Base-by-base conservation (phyloP, 23 tunicate species). In the Corella eumyota region DNA sequence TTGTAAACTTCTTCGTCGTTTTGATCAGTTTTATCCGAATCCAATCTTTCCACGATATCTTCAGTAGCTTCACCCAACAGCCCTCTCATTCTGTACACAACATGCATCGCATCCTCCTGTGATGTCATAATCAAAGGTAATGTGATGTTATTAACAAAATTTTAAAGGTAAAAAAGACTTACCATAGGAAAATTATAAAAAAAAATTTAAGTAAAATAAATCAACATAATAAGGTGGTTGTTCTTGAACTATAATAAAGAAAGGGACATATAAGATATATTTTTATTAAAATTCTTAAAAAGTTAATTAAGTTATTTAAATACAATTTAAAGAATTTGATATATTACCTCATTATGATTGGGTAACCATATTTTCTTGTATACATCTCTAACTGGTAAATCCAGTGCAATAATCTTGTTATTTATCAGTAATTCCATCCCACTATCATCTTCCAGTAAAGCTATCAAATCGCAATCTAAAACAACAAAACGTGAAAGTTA, bases 21-120 rank as follows among this genome's bases (percentile, higher is more conserved):
- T 29, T 90, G 77, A 61, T 92, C 76, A 31, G 80, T 76, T 60
- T 86, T 85, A 36, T 83, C 86, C 32, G 78, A 58, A 28, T 88
- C 96, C 6, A 81, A 64, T 55, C 76, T 60, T 36, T 92, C 93
- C 32, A 92, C 64, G 9, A 92, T 81, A 45, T 92, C 98, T 36
- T 92, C 98, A 0, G 98, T 92, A 25, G 98, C 98, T 71, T 92
- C 98, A 0, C 98, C 98, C 9, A 92, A 69, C 45, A 92, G 52
- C 35, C 98, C 98, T 34, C 98, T 67, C 98, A 92, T 92, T 32
- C 98, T 71, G 67, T 92, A 92, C 47, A 83, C 85, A 1, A 83
- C 86, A 45, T 90, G 75, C 98, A 92, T 92, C 7, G 98, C 85
- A 24, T 71, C 98, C 17, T 76, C 92, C 77, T 69, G 66, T 25